Evolutionary conservation across 92 coral and sea anemone species (phyloP).

Genomic region (Siderastrea siderea): DNA sequence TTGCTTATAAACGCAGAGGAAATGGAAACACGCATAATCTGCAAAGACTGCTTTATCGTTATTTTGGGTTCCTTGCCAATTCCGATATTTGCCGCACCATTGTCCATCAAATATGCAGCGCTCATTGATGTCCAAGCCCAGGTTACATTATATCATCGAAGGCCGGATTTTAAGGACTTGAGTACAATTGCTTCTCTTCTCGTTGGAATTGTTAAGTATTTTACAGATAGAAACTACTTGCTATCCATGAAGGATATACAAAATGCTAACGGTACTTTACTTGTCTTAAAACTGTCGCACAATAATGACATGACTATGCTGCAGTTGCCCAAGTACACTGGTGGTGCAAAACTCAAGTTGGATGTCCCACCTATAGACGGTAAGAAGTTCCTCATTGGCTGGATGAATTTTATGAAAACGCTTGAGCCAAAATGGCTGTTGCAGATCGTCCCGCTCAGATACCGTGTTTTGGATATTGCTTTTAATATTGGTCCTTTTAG

Average conservation of each 20-base stretch:
- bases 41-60: conserved; percentile 72
- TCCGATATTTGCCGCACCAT: conserved; percentile 80
- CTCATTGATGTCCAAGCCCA: conserved; percentile 56
- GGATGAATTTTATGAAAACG: conserved; percentile 74
- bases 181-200: conserved; percentile 55
- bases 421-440: conserved; percentile 68
- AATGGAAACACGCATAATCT: conserved; percentile 68
- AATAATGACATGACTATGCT: conserved; percentile 45
- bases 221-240: conserved; percentile 55
- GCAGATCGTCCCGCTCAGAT: conserved; percentile 57
- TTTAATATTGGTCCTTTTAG: conserved; percentile 61
- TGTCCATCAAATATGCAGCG: conserved; percentile 53
- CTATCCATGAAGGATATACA: conserved; percentile 67
- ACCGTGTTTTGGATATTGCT: conserved; percentile 50
- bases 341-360: conserved; percentile 38
- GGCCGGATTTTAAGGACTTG: conserved; percentile 65
- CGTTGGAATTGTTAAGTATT: conserved; percentile 63
- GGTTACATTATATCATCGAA: conserved; percentile 61
- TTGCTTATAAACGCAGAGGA: conserved; percentile 67
- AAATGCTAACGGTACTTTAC: conserved; percentile 51
- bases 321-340: conserved; percentile 62
- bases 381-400: conserved; percentile 65
- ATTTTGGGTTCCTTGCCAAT: conserved; percentile 62
- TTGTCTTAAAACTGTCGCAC: conserved; percentile 60
- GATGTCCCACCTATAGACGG: conserved; percentile 59